Base-by-base conservation (phyloP, 2,888 invertebrate species). In the Hemicrepidius hirtus region DNA sequence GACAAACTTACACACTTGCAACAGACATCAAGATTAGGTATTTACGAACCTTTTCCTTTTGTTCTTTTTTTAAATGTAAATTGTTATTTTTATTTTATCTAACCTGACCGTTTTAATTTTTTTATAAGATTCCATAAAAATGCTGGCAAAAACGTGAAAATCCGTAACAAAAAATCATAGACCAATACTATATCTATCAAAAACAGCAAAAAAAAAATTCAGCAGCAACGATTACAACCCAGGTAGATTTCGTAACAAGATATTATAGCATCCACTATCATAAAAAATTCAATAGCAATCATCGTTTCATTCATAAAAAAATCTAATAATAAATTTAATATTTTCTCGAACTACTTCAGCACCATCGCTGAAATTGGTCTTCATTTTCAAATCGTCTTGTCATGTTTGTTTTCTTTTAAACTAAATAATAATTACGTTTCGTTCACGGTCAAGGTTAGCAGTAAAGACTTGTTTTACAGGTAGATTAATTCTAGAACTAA, bases 391-490 rank as follows among this genome's bases (percentile, higher is more conserved):
- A 60, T 44, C 13, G 12, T 28, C 62, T 44, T n/a, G 62, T 62
- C 62, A 44, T 50, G 44, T 64, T 49, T 64, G 24, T 64, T 49
- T 49, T 64, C 35, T 64, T 49, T 28, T 18, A 32, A 16, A 62
- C 62, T 49, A 64, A 44, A 64, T 49, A 49, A 49, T 64, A 49
- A 49, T 35, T 28, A 49, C 37, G 35, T 49, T 49, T 62, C 16
- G 46, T 64, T 49, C 64, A 64, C 49, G 64, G 64, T 35, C 64
- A 64, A 64, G 64, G 64, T 50, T 64, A 64, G 21, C 41, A 60
- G n/a, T 24, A 16, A 50, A 13, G 44, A 64, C 64, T 49, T 35
- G 64, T 50, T 50, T 64, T 44, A 37, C 37, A 20, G 57, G 37
- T 57, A 57, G 57, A 57, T 57, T 57, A 57, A 24, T 44, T 60